These are phyloP conservation scores for Cordilura impudica DNA, from an alignment of 2,888 invertebrate species.

Conservation along the genomic window DNA sequence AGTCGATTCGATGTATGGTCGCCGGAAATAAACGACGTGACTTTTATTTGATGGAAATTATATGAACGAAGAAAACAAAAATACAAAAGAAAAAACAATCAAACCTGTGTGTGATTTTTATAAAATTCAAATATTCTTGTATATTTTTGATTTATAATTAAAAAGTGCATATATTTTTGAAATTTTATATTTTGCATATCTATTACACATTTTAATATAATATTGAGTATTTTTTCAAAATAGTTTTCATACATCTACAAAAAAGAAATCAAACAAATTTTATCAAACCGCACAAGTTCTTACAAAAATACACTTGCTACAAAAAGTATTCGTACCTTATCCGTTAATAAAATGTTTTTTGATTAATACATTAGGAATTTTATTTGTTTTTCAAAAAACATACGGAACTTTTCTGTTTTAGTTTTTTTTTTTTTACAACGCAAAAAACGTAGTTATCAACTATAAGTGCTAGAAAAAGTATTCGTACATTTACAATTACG, in stretches of 20 bases:
- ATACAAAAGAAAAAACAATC: constrained; percentile 7
- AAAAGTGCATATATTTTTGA: constrained; percentile 4
- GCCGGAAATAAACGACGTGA: constrained; percentile 77
- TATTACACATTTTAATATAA: not conserved
- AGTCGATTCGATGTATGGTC: constrained; percentile 53
- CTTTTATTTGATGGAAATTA: constrained; percentile 68
- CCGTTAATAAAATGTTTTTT: too few species aligned
- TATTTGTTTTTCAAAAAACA: too few species aligned
- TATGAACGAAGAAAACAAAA: constrained; percentile 61
- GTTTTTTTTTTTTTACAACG: too few species aligned
- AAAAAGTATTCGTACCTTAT: too few species aligned
- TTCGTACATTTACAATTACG: too few species aligned
- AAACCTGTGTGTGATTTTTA: constrained; percentile 33
- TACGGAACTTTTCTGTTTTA: too few species aligned
- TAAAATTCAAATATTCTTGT: constrained; percentile 20
- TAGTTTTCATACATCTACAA: not conserved
- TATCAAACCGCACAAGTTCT: not conserved
- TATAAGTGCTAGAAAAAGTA: too few species aligned
- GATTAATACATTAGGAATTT: not conserved
- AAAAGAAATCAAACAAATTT: not conserved
- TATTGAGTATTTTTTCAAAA: constrained; percentile 9
- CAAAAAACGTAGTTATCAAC: too few species aligned
- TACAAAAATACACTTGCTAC: not conserved
- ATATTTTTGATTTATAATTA: constrained; percentile 47
- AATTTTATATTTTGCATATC: constrained; percentile 11